Percentiles rank a stretch among this genome's conserved stretches.
These are phyloP conservation scores for Onychostoma macrolepis DNA, from an alignment of 2,113 vertebrate species.

Conservation along the genomic window DNA sequence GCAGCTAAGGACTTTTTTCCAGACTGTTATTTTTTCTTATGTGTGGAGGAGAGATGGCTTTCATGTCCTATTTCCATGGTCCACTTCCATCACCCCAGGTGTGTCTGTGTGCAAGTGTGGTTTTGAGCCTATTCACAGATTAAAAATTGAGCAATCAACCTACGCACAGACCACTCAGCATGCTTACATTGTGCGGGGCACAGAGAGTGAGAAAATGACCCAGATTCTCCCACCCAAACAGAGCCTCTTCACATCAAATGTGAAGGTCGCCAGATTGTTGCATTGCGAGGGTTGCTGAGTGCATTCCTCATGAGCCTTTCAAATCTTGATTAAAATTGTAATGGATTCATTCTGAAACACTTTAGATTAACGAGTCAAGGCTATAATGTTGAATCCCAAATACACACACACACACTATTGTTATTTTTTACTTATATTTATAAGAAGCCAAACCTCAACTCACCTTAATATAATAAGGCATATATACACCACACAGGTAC, in stretches of 20 bases:
- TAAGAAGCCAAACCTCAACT: not conserved
- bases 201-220: slow-evolving; percentile 18
- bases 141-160: slow-evolving; percentile 44
- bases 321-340: not conserved
- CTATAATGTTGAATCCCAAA: not conserved
- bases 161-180: slow-evolving; percentile 22
- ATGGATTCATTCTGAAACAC: slow-evolving; percentile 3
- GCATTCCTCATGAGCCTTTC: not conserved
- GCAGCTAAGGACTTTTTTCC: slow-evolving; percentile 14
- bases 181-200: slow-evolving; percentile 9
- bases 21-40: slow-evolving; percentile 1
- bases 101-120: slow-evolving; percentile 13
- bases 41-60: slow-evolving; percentile 36
- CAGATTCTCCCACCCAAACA: not conserved
- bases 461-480: not conserved
- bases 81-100: slow-evolving; percentile 36
- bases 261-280: not conserved
- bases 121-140: not conserved
- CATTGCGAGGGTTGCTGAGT: not conserved
- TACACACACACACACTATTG: not conserved
- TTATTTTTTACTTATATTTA: not conserved
- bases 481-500: not conserved
- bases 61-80: slow-evolving; percentile 30
- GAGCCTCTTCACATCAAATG: slow-evolving; percentile 31
- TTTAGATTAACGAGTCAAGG: slow-evolving; percentile 2